phyloP scores from a whole-genome alignment of 1,140 invertebrate species.

The Tetragnatha versicolor region DNA sequence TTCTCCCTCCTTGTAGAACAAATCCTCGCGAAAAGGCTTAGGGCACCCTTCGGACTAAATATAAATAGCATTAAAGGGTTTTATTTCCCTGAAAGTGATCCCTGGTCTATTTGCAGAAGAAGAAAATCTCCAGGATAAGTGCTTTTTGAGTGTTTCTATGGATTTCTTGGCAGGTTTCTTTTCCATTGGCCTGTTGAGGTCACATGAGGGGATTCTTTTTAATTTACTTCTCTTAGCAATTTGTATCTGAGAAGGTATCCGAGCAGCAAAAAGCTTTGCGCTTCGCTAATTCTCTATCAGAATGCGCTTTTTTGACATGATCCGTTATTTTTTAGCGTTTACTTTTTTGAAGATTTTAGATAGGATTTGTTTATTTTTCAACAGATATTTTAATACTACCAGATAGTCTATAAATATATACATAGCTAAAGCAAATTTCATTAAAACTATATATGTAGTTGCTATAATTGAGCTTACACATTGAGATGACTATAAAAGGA shows the following conservation, averaged over 20 bases:
- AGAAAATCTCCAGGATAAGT: conserved; percentile 15
- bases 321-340: no score
- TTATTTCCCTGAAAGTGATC: conserved; percentile 33
- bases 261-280: neutral
- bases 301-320: no score
- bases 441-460: no score
- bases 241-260: neutral
- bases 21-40: neutral
- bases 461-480: no score
- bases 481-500: no score
- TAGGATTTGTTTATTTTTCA: no score
- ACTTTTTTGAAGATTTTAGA: no score
- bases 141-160: conserved; percentile 45
- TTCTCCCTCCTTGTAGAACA: no score
- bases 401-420: no score
- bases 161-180: conserved; percentile 27
- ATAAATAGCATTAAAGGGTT: conserved; percentile 41
- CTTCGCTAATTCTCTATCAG: no score
- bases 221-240: neutral
- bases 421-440: no score
- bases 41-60: conserved; percentile 1
- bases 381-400: no score
- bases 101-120: conserved; percentile 29
- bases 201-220: conserved; percentile 2
- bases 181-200: conserved; percentile 28